Conservation (phyloP, 1,140 invertebrate genomes). For the Protaetia brevitarsis region DNA sequence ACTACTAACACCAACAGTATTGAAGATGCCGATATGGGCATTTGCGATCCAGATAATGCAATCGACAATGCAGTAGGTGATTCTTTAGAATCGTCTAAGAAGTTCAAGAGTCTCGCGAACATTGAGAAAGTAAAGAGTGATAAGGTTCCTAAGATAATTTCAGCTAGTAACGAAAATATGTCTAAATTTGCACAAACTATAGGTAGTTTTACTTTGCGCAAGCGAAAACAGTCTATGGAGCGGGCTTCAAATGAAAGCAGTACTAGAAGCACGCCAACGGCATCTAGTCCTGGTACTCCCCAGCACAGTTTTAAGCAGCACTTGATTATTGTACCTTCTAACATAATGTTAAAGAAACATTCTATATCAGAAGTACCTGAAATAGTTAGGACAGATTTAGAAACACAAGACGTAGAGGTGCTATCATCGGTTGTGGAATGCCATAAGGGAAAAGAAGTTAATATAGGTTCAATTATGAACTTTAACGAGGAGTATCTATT, state of each 20-base stretch:
- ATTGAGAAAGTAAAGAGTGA: conserved; percentile 28
- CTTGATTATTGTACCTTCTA: conserved; percentile 27
- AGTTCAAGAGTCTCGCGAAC: conserved; percentile 16
- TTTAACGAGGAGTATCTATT: conserved; percentile 76
- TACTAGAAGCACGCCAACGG: conserved; percentile 53
- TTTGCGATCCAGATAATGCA: conserved; percentile 1
- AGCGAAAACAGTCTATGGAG: conserved; percentile 56
- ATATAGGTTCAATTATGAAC: conserved; percentile 55
- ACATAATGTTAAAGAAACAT: conserved; percentile 45
- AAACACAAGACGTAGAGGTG: conserved; percentile 35
- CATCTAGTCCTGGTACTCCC: conserved; percentile 54
- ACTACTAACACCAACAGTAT: conserved; percentile 19
- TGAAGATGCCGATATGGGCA: background rate
- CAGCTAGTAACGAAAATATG: conserved; percentile 44
- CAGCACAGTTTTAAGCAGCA: conserved; percentile 37
- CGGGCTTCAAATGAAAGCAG: conserved; percentile 53
- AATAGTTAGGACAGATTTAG: conserved; percentile 37
- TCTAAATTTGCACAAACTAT: conserved; percentile 48
- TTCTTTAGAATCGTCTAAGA: conserved; percentile 14
- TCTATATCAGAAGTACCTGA: conserved; percentile 43
- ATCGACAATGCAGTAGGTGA: conserved; percentile 11
- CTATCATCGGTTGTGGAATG: conserved; percentile 51
- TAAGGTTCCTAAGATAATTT: conserved; percentile 25
- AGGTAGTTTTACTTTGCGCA: conserved; percentile 52
- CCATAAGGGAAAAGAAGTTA: conserved; percentile 50